Percentiles rank a stretch among this genome's conserved stretches.
Evolutionary conservation across 2,113 vertebrate genomes (phyloP).

Genomic region (Myanophis thanlyinensis): DNA sequence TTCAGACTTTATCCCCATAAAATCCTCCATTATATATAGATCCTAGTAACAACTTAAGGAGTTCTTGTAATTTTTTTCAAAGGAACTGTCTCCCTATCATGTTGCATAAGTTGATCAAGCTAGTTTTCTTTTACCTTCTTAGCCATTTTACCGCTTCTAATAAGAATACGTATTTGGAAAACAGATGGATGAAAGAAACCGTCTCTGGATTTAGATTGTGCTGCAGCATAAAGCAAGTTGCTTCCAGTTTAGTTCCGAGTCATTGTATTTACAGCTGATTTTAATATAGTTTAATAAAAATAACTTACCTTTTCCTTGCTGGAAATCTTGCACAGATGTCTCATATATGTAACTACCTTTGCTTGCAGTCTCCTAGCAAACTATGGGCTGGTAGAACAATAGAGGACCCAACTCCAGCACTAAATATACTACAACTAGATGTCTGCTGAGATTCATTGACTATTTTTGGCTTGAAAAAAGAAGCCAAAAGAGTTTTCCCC

Average conservation of each 20-base stretch:
- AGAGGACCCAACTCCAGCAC: background rate
- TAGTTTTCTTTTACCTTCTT: slow-evolving; percentile 47
- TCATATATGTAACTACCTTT: slow-evolving; percentile 25
- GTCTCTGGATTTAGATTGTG: slow-evolving; percentile 1
- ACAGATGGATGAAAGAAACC: slow-evolving; percentile 29
- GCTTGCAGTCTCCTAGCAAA: background rate
- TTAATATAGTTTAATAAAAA: slow-evolving; percentile 52
- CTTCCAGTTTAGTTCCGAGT: background rate
- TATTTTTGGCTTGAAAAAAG: background rate
- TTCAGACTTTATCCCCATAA: slow-evolving; percentile 59
- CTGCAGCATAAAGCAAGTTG: background rate
- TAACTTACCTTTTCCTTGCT: slow-evolving; percentile 51
- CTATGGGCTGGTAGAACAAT: background rate
- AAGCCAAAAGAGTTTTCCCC: no score
- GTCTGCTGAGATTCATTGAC: background rate
- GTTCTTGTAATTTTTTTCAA: slow-evolving; percentile 53
- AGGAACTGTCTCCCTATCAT: background rate
- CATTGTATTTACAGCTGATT: slow-evolving; percentile 47
- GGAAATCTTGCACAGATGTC: slow-evolving; percentile 46
- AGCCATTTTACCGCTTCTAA: slow-evolving; percentile 49
- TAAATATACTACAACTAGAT: background rate
- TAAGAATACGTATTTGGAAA: slow-evolving; percentile 49
- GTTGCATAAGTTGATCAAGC: background rate
- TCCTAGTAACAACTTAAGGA: slow-evolving; percentile 53
- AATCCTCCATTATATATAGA: slow-evolving; percentile 56